These are phyloP conservation scores for Cyclopterus lumpus DNA, from an alignment of 2,797 vertebrate species.

Conservation along the genomic window DNA sequence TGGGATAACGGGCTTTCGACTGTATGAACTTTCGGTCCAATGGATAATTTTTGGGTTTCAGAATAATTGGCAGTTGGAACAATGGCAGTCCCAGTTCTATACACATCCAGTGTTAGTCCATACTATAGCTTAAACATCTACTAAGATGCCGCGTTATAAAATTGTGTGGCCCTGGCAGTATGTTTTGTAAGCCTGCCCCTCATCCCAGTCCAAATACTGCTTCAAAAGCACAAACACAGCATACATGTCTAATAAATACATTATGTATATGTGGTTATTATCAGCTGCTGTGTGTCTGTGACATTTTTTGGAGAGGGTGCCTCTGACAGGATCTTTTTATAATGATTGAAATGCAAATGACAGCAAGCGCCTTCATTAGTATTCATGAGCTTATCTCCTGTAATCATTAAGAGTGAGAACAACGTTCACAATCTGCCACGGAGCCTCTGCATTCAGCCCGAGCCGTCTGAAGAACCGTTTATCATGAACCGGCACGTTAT, in stretches of 20 bases:
- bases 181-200: background rate
- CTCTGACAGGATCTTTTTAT: constrained; percentile 64
- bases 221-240: background rate
- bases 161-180: background rate
- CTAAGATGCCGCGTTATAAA: background rate
- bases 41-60: background rate
- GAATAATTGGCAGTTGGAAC: background rate
- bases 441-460: constrained; percentile 7
- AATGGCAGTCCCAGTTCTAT: background rate
- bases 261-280: constrained; percentile 10
- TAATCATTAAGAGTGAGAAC: constrained; percentile 69
- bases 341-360: constrained; percentile 82
- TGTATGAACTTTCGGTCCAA: background rate
- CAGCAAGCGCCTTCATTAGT: constrained; percentile 69
- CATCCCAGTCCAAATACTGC: background rate
- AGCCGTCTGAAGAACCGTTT: constrained; percentile 40
- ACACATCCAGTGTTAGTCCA: background rate
- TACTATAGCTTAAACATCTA: background rate
- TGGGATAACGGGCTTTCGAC: too few relatives aligned
- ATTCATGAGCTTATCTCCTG: constrained; percentile 69
- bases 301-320: constrained; percentile 29
- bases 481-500: constrained; percentile 48
- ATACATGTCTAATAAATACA: background rate
- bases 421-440: constrained; percentile 46
- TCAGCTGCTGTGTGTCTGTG: constrained; percentile 20